phyloP scores from a whole-genome alignment of 2,888 invertebrate genomes.

The Xylota sylvarum region DNA sequence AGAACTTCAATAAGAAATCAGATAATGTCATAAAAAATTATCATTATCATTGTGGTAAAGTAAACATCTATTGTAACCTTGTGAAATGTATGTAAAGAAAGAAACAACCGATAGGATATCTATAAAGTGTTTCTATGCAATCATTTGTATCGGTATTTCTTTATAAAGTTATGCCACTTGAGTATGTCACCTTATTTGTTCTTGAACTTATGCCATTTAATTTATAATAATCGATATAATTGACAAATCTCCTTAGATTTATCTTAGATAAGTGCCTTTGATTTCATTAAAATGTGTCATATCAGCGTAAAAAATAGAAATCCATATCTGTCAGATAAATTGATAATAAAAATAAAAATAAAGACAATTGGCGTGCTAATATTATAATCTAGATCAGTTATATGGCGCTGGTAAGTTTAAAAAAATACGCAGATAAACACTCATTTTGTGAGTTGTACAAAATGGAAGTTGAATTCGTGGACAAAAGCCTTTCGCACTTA shows the following conservation, averaged over 20 bases:
- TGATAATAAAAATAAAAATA: neutral
- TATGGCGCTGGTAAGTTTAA: neutral
- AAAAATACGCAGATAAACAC: neutral
- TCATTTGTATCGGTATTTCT: neutral
- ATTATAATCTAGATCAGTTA: neutral
- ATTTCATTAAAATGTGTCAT: neutral
- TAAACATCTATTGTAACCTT: conserved; percentile 8
- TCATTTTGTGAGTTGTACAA: neutral
- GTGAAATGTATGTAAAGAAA: neutral
- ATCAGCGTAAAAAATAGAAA: neutral
- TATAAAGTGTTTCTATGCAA: conserved; percentile 5
- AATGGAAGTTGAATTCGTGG: neutral
- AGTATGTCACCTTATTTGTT: neutral
- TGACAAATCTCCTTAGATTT: neutral
- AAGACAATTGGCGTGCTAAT: neutral
- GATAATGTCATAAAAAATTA: conserved; percentile 18
- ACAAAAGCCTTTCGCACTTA: neutral
- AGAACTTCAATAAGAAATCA: conserved; percentile 1
- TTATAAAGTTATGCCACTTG: neutral
- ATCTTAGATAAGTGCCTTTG: neutral
- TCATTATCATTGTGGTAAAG: neutral
- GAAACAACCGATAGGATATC: neutral
- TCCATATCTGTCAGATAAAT: neutral
- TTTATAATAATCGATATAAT: neutral
- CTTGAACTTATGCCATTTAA: neutral